phyloP scores from a whole-genome alignment of 1,140 invertebrate species.

The Eriocheir sinensis region DNA sequence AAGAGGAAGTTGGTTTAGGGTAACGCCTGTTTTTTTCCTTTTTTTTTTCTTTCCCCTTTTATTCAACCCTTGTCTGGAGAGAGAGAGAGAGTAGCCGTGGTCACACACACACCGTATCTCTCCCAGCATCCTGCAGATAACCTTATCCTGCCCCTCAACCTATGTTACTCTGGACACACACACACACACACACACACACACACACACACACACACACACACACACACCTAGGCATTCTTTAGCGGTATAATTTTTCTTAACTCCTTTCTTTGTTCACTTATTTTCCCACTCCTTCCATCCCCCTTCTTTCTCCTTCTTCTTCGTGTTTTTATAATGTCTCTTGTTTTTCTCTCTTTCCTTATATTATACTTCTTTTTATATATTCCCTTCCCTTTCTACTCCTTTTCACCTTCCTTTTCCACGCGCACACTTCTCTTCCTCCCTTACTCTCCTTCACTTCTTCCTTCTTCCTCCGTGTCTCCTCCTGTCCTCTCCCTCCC shows the following conservation, averaged over 20 bases:
- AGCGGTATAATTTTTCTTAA: too few relatives aligned
- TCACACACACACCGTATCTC: too few relatives aligned
- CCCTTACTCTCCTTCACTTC: background rate
- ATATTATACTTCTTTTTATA: slow-evolving; percentile 10
- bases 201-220: slow-evolving; percentile 5
- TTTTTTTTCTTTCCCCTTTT: background rate
- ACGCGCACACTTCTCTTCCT: background rate
- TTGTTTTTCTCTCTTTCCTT: too few relatives aligned
- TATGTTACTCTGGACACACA: background rate
- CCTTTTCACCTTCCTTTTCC: background rate
- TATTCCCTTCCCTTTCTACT: background rate
- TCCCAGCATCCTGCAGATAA: background rate
- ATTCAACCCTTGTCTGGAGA: background rate
- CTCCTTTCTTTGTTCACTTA: background rate
- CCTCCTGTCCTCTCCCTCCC: background rate
- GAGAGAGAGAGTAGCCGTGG: background rate
- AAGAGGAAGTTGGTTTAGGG: background rate
- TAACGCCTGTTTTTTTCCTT: background rate
- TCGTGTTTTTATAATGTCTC: background rate
- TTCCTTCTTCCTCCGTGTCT: slow-evolving; percentile 17
- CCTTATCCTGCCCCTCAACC: background rate
- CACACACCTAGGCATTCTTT: too few relatives aligned
- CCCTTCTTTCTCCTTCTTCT: background rate
- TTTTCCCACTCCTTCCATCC: background rate
- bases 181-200: slow-evolving; percentile 18